Conservation (phyloP, 1,140 invertebrate species). For the Vollenhovia emeryi region DNA sequence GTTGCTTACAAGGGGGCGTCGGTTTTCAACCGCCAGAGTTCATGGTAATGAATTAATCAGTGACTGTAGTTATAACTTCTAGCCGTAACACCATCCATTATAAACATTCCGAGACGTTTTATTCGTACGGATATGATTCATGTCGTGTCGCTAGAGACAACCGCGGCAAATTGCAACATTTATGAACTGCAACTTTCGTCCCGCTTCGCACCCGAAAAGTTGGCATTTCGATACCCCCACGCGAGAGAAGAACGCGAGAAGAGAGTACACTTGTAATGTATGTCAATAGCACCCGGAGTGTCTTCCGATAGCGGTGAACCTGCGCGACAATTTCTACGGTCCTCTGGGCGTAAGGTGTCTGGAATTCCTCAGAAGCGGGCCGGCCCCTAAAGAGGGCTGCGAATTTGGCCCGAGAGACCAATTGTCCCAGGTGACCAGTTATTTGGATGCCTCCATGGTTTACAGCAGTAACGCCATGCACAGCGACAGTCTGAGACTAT, state of each 20-base stretch:
- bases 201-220: neutral
- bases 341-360: constrained; percentile 90
- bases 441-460: constrained; percentile 95
- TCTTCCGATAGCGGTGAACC: constrained; percentile 91
- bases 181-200: neutral
- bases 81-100: neutral
- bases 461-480: constrained; percentile 95
- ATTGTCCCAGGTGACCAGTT: constrained; percentile 94
- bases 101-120: neutral
- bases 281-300: constrained; percentile 92
- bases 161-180: neutral
- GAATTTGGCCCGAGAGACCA: constrained; percentile 91
- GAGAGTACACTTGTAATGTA: neutral
- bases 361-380: constrained; percentile 90
- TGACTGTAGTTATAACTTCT: neutral
- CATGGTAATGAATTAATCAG: constrained; percentile 82
- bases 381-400: constrained; percentile 90
- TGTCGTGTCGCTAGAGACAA: neutral
- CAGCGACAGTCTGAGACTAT: constrained; percentile 90
- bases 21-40: constrained; percentile 87
- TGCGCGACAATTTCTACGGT: constrained; percentile 90
- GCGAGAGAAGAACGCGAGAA: neutral
- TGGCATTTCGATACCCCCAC: neutral
- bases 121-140: neutral
- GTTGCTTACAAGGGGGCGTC: constrained; percentile 89